phyloP scores from a whole-genome alignment of 2,888 invertebrate genomes.

The Timema podura region DNA sequence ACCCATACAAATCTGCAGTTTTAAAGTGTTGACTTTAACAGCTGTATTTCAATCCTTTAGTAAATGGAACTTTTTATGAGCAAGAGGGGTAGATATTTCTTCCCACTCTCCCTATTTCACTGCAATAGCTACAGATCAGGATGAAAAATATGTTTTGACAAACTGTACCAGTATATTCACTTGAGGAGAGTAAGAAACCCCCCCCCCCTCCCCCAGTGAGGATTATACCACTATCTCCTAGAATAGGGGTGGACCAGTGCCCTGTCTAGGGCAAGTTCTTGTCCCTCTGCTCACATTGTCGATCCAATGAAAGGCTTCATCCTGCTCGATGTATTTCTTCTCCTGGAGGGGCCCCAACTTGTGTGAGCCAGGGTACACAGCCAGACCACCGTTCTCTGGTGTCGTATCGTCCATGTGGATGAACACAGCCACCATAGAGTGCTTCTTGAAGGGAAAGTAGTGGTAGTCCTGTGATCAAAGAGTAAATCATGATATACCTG shows the following conservation, averaged over 20 bases:
- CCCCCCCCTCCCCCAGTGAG: too few relatives aligned
- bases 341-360: conserved; percentile 54
- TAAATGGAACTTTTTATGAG: too few relatives aligned
- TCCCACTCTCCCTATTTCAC: too few relatives aligned
- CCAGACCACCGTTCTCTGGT: conserved; percentile 56
- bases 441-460: conserved; percentile 56
- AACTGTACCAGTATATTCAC: too few relatives aligned
- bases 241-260: neutral
- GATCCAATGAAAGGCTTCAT: conserved; percentile 32
- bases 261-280: neutral
- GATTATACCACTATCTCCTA: conserved; percentile 22
- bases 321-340: conserved; percentile 44
- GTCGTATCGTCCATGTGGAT: conserved; percentile 54
- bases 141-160: too few relatives aligned
- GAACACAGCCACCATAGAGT: conserved; percentile 56
- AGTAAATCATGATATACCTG: neutral
- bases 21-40: too few relatives aligned
- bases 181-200: too few relatives aligned
- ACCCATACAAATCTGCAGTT: too few relatives aligned
- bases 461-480: conserved; percentile 51
- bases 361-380: conserved; percentile 57
- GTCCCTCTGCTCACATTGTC: conserved; percentile 31
- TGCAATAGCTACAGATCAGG: too few relatives aligned
- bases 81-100: too few relatives aligned
- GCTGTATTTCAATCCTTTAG: too few relatives aligned